phyloP scores from a whole-genome alignment of 2,888 invertebrate species.

The Hermaeophaga mercurialis region DNA sequence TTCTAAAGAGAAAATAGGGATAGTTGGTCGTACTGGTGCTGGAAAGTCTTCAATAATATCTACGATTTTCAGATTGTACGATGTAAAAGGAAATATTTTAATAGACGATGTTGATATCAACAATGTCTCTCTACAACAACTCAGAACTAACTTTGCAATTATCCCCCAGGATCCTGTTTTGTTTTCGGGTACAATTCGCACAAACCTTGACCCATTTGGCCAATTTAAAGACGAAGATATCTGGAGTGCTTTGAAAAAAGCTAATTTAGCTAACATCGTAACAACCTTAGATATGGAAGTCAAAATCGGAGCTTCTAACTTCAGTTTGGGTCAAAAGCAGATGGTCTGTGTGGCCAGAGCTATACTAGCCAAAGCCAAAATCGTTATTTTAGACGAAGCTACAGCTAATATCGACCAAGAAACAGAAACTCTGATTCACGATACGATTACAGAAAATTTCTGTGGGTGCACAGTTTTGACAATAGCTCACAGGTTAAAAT shows the following conservation, averaged over 20 bases:
- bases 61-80: constrained; percentile 80
- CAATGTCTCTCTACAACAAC: constrained; percentile 72
- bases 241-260: constrained; percentile 78
- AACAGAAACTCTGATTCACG: constrained; percentile 60
- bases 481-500: constrained; percentile 55
- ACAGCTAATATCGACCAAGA: constrained; percentile 62
- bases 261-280: constrained; percentile 71
- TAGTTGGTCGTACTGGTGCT: constrained; percentile 85
- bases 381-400: constrained; percentile 63
- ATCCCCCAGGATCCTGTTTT: constrained; percentile 86
- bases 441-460: constrained; percentile 61
- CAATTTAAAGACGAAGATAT: constrained; percentile 75
- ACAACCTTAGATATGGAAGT: constrained; percentile 60
- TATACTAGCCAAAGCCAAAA: constrained; percentile 58
- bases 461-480: constrained; percentile 61
- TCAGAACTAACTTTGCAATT: constrained; percentile 77
- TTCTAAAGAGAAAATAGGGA: constrained; percentile 74
- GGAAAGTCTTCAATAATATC: constrained; percentile 79
- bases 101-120: constrained; percentile 80
- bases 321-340: constrained; percentile 63
- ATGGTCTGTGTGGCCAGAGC: constrained; percentile 63
- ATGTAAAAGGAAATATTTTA: constrained; percentile 73
- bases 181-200: constrained; percentile 83
- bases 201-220: constrained; percentile 87
- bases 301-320: constrained; percentile 42